Percentiles rank a stretch among this genome's conserved stretches.
Conservation (phyloP, 1,140 invertebrate species). For the Dendrolimus kikuchii region DNA sequence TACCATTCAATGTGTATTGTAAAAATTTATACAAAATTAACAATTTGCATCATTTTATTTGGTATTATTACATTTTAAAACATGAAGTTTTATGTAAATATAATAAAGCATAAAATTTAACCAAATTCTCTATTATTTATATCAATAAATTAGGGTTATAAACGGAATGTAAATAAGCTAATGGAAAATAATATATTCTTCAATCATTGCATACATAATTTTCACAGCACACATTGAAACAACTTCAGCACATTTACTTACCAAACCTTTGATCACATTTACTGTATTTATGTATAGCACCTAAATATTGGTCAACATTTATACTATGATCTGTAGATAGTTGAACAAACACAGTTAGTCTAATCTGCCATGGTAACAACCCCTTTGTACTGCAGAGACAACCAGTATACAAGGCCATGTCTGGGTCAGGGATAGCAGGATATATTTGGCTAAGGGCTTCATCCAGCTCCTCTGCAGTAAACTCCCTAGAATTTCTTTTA, state of each 20-base stretch:
- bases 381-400: conserved; percentile 74
- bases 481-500: conserved; percentile 30
- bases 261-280: conserved; percentile 80
- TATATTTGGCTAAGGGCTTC: conserved; percentile 60
- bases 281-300: conserved; percentile 74
- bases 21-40: neutral
- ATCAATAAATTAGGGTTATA: no score
- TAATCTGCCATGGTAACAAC: conserved; percentile 81
- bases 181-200: no score
- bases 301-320: conserved; percentile 70
- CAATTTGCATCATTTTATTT: no score
- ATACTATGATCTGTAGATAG: conserved; percentile 72
- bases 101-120: no score
- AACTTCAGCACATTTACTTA: conserved; percentile 59
- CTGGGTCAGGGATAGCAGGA: conserved; percentile 76
- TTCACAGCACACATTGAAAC: no score
- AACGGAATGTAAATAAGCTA: no score
- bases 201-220: no score
- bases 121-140: conserved; percentile 1
- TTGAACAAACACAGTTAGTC: conserved; percentile 79
- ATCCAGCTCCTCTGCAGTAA: conserved; percentile 64
- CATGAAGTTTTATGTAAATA: no score
- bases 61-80: no score
- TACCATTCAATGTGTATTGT: conserved; percentile 11
- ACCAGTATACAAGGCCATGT: conserved; percentile 77